These are phyloP conservation scores for Eunapius fragilis DNA, from an alignment of 37 sponge, comb jelly and placozoan species.

Conservation along the genomic window DNA sequence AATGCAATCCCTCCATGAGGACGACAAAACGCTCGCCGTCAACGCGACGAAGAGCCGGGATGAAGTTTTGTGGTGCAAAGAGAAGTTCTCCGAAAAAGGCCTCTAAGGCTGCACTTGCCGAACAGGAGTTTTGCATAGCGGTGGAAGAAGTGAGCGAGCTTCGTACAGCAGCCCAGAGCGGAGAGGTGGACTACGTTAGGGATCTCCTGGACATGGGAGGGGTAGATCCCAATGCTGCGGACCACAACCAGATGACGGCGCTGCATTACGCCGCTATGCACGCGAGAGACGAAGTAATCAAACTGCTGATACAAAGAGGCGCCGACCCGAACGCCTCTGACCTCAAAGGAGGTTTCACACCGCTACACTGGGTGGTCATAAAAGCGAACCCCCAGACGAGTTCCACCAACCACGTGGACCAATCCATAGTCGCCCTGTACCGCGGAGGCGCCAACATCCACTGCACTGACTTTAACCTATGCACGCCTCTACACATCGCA, in stretches of 20 bases:
- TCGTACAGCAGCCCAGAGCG: constrained; percentile 41
- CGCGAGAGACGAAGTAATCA: constrained; percentile 50
- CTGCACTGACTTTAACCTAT: constrained; percentile 57
- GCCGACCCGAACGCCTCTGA: constrained; percentile 47
- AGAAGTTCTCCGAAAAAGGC: not conserved
- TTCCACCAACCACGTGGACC: constrained; percentile 37
- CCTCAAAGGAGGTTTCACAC: constrained; percentile 66
- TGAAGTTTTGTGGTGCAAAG: not conserved
- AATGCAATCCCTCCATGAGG: not conserved
- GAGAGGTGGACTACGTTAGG: constrained; percentile 43
- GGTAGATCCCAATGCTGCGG: constrained; percentile 47
- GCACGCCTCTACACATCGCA: constrained; percentile 72
- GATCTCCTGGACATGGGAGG: constrained; percentile 21
- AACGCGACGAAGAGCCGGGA: not conserved
- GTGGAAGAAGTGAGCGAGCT: constrained; percentile 23
- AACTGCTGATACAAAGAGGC: constrained; percentile 44
- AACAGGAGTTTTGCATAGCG: constrained; percentile 21
- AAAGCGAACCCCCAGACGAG: constrained; percentile 34
- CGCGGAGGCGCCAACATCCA: constrained; percentile 56
- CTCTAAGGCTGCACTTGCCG: not conserved
- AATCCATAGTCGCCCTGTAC: constrained; percentile 34
- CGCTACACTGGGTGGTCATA: constrained; percentile 71
- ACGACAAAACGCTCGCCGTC: not conserved
- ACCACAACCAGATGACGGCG: constrained; percentile 55
- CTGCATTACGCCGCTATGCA: constrained; percentile 78